phyloP scores from a whole-genome alignment of 1,140 invertebrate genomes.

The Megalopta genalis region DNA sequence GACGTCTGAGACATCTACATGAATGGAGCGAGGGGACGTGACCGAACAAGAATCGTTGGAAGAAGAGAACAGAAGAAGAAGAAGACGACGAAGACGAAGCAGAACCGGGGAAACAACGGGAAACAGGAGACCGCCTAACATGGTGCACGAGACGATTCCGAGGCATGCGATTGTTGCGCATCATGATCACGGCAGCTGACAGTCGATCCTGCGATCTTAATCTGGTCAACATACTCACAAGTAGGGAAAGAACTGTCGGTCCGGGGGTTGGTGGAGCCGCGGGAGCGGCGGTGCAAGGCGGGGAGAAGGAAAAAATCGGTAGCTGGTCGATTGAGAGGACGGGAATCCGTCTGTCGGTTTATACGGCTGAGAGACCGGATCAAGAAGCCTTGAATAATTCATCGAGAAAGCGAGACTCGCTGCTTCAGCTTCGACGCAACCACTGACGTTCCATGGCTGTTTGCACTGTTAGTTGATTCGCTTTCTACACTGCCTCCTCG shows the following conservation, averaged over 20 bases:
- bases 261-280: background rate
- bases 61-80: too few relatives aligned
- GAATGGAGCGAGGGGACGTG: background rate
- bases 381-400: slow-evolving; percentile 72
- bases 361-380: slow-evolving; percentile 63
- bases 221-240: slow-evolving; percentile 61
- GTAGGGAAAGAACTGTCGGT: slow-evolving; percentile 46
- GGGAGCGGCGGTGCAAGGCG: slow-evolving; percentile 39
- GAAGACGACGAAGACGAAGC: background rate
- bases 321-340: slow-evolving; percentile 65
- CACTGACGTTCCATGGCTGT: slow-evolving; percentile 54
- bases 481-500: slow-evolving; percentile 13
- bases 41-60: too few relatives aligned
- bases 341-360: slow-evolving; percentile 58
- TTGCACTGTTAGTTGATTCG: slow-evolving; percentile 29
- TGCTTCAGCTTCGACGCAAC: slow-evolving; percentile 45
- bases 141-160: slow-evolving; percentile 29
- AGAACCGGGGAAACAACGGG: background rate
- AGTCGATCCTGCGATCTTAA: slow-evolving; percentile 72
- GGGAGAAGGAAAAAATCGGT: slow-evolving; percentile 57
- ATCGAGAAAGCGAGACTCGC: slow-evolving; percentile 59
- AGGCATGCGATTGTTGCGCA: slow-evolving; percentile 41
- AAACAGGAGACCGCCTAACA: slow-evolving; percentile 29
- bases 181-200: slow-evolving; percentile 61
- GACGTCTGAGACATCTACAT: slow-evolving; percentile 1